Conservation (phyloP, 2,797 vertebrate species). For the Myotis planiceps region DNA sequence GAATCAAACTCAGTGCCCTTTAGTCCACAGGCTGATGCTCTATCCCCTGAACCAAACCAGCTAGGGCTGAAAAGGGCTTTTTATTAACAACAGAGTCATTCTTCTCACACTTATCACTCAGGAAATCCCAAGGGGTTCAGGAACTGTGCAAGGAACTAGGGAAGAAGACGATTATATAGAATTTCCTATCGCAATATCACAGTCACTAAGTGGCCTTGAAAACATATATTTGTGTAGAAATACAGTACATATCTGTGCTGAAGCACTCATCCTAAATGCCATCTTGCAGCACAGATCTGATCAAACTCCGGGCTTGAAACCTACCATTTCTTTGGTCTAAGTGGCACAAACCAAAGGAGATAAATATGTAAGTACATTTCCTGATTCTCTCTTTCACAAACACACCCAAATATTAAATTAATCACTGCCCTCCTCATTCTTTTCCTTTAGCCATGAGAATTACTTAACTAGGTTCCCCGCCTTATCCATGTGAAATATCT, state of each 20-base stretch:
- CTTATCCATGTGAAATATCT: background rate
- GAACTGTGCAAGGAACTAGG: background rate
- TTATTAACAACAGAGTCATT: background rate
- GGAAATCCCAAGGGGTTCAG: background rate
- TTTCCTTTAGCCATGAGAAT: background rate
- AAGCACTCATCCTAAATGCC: background rate
- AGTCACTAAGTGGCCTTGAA: background rate
- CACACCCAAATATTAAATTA: background rate
- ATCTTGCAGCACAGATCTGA: background rate
- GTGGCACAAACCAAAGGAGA: background rate
- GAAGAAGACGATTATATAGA: background rate
- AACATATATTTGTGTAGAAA: background rate
- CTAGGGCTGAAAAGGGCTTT: background rate
- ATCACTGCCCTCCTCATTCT: background rate
- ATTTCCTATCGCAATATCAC: background rate
- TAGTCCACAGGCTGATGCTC: no score
- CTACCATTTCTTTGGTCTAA: background rate
- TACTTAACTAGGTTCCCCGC: background rate
- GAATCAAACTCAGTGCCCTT: no score
- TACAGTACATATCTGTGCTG: background rate
- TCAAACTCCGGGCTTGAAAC: background rate
- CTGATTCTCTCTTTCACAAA: background rate
- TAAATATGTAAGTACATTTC: background rate
- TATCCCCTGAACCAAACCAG: background rate
- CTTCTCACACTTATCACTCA: background rate